Evolutionary conservation across 1,140 invertebrate species (phyloP).

Genomic region (Diuraphis noxia): DNA sequence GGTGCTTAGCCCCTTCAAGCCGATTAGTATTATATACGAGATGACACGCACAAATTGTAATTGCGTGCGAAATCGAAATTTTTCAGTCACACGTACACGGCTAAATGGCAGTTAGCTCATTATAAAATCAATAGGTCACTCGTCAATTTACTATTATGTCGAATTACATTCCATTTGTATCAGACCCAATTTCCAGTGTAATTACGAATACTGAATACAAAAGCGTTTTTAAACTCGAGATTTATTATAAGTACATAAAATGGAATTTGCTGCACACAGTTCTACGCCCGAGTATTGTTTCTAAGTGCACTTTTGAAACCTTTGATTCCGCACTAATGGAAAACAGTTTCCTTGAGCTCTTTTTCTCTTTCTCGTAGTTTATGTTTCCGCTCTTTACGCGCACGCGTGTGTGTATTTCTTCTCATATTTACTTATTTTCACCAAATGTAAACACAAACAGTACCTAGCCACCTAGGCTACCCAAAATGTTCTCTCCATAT

Average conservation of each 20-base stretch:
- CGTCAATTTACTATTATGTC: slow-evolving; percentile 23
- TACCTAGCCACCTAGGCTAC: too few species aligned
- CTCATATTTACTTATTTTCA: neutral
- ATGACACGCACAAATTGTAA: neutral
- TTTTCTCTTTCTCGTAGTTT: neutral
- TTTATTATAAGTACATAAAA: slow-evolving; percentile 42
- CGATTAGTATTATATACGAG: neutral
- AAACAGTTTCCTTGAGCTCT: slow-evolving; percentile 48
- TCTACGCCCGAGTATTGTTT: slow-evolving; percentile 29
- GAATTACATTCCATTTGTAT: slow-evolving; percentile 46
- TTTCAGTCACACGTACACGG: neutral
- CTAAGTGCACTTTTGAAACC: slow-evolving; percentile 50
- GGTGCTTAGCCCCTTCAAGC: neutral
- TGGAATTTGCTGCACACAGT: slow-evolving; percentile 12
- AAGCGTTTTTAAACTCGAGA: slow-evolving; percentile 49
- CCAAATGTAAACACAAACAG: neutral
- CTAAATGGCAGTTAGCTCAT: neutral
- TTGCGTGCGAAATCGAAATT: neutral
- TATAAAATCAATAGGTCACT: slow-evolving; percentile 42
- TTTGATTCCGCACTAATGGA: slow-evolving; percentile 49
- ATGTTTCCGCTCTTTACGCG: neutral
- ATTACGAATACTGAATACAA: slow-evolving; percentile 49
- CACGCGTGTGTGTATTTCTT: slow-evolving; percentile 7
- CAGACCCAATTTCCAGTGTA: slow-evolving; percentile 43
- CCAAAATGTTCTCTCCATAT: neutral